Evolutionary conservation across 2,797 vertebrate genomes (phyloP), one percentile per base, ranked within the genome.

Genomic region (Fringilla coelebs): DNA sequence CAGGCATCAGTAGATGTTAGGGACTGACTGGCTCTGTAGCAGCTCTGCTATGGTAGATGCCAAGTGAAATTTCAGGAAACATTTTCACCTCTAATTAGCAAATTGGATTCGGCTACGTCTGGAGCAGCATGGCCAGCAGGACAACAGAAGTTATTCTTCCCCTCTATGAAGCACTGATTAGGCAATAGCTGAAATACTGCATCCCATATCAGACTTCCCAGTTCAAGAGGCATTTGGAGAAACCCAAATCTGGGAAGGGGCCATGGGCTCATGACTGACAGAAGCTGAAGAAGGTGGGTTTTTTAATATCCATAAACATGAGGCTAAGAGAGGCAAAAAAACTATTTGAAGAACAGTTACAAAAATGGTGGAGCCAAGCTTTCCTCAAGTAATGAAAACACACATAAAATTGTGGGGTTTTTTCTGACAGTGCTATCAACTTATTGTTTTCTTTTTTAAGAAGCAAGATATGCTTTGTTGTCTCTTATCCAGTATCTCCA

Each of bases 391-490:
- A 76, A 76, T n/a, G 13, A 84, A 88, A 95, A 24, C 1, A 2
- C 7, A 43, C 18, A 32, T 25, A 85, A 88, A 92, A 62, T 41
- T 7, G 3, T 1, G 0, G 2, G 2, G 1, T 2, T 40, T 81
- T 86, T 86, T 45, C 62, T 87, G 38, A 78, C 40, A 73, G 22
- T 46, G 29, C 34, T 88, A 57, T 46, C 49, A 91, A 71, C 11
- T 61, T 40, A 72, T 29, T 61, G 11, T 9, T 68, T 91, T 72
- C 11, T 52, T 67, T 82, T 67, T 52, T 3, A 1, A 48, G 87
- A 91, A 68, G n/a, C 8, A 79, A 43, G 14, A 48, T 11, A 29
- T 18, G 19, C 13, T 71, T 72, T 75, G 15, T 21, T 75, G n/a
- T 62, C 31, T 94, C 57, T 83, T 41, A 54, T 40, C 58, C 8